Evolutionary conservation across 2,888 invertebrate species (phyloP).

Genomic region (Slavum lentiscoides): DNA sequence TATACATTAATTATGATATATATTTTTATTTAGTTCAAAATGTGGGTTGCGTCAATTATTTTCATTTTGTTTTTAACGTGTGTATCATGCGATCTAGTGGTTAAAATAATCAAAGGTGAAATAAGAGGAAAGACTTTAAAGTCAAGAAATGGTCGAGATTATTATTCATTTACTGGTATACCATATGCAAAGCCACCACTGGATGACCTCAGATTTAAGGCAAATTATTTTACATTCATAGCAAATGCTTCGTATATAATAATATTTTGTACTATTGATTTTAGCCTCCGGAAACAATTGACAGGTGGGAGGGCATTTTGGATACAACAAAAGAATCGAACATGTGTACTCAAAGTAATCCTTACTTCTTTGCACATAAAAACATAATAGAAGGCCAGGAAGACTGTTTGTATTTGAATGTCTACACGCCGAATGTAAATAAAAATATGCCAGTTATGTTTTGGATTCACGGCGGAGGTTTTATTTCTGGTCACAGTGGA

Average conservation of each 20-base stretch:
- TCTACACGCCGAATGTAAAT: slow-evolving; percentile 21
- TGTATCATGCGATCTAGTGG: slow-evolving; percentile 55
- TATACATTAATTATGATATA: no score
- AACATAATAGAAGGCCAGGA: slow-evolving; percentile 28
- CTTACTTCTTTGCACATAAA: neutral
- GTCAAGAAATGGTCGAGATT: slow-evolving; percentile 58
- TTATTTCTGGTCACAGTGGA: slow-evolving; percentile 34
- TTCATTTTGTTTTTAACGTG: neutral
- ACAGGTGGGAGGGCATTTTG: slow-evolving; percentile 37
- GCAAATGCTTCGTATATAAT: no score
- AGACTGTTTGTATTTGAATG: slow-evolving; percentile 53
- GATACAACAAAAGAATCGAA: slow-evolving; percentile 33
- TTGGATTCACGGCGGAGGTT: slow-evolving; percentile 54
- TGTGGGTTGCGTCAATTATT: neutral
- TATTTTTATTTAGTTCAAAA: slow-evolving; percentile 15
- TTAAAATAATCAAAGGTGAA: slow-evolving; percentile 59
- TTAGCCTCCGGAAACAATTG: slow-evolving; percentile 33
- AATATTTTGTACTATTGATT: neutral
- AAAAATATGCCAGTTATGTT: slow-evolving; percentile 52
- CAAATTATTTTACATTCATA: slow-evolving; percentile 50
- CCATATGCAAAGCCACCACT: slow-evolving; percentile 61
- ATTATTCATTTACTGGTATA: slow-evolving; percentile 59
- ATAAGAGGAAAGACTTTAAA: slow-evolving; percentile 58
- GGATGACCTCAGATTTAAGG: slow-evolving; percentile 60
- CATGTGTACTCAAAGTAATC: slow-evolving; percentile 43